A percentile compares a stretch with the other conserved stretches of the same genome.
phyloP scores from a whole-genome alignment of 2,888 invertebrate species.

The Hypsopygia costalis region DNA sequence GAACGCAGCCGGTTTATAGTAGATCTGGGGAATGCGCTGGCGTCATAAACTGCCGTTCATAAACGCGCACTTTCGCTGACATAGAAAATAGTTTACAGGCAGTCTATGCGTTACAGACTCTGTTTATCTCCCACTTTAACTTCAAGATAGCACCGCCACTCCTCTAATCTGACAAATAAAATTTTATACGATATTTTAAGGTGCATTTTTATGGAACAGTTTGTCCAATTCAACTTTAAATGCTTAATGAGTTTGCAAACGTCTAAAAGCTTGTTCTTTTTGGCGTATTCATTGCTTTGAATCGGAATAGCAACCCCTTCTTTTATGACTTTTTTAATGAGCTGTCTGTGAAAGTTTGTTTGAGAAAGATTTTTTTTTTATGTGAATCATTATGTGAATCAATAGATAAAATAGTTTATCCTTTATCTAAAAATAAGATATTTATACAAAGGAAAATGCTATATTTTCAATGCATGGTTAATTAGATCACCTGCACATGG shows the following conservation, averaged over 20 bases:
- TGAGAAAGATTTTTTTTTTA: too few species aligned
- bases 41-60: slow-evolving; percentile 52
- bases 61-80: slow-evolving; percentile 72
- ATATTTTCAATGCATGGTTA: too few species aligned
- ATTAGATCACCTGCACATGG: too few species aligned
- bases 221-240: slow-evolving; percentile 70
- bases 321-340: slow-evolving; percentile 39
- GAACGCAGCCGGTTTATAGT: slow-evolving; percentile 50
- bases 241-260: slow-evolving; percentile 53
- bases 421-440: too few species aligned
- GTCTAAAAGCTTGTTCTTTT: slow-evolving; percentile 61
- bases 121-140: slow-evolving; percentile 64
- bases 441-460: too few species aligned
- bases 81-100: slow-evolving; percentile 76
- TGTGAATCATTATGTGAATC: too few species aligned
- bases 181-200: slow-evolving; percentile 70
- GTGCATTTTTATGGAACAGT: slow-evolving; percentile 64
- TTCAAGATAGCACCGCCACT: slow-evolving; percentile 49
- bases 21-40: slow-evolving; percentile 30
- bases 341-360: slow-evolving; percentile 10
- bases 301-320: background rate
- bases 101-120: slow-evolving; percentile 51
- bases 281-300: slow-evolving; percentile 22
- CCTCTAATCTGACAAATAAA: slow-evolving; percentile 73
- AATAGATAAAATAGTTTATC: too few species aligned